Evolutionary conservation across 2,888 invertebrate species (phyloP), one percentile per base, ranked within the genome.

Genomic region (Cephus runcator): DNA sequence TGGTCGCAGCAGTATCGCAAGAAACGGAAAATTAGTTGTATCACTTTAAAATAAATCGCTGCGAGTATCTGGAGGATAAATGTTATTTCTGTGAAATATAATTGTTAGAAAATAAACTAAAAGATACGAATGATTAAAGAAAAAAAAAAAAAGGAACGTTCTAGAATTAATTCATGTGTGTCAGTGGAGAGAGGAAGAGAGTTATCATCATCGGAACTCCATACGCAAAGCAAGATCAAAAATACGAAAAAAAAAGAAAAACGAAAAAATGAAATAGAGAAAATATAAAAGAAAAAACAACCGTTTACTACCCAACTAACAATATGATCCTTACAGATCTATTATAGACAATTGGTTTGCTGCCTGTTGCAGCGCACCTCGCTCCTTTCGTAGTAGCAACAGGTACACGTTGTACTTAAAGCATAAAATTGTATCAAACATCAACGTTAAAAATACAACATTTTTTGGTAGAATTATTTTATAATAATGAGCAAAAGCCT

Each of bases 321-420:
- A 56, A 76, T 34, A 77, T 71, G n/a, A 77, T 73, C 73, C 73
- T 34, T 35, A 73, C 34, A 73, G 77, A 73, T 56, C 77, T 77
- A 73, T 56, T 56, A 56, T 73, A 40, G 73, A 77, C 73, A 77
- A 56, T 68, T 11, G 76, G 34, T 76, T 76, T 33, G 71, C 76
- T 30, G 11, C 71, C 76, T 56, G 35, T 35, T 23, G 33, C 69
- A 74, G 73, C 74, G n/a, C n/a, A 75, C 68, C 56, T 74, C 68
- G 77, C 69, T 75, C 23, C n/a, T 75, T 69, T 69, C 73, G 56
- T 30, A 31, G n/a, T 75, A 77, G 77, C 78, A 75, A 78, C 78
- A 78, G 78, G 78, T 78, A 78, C 77, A 77, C 73, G 78, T 78
- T 40, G 73, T 76, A 78, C 71, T 73, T 36, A 76, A 33, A 73